These are phyloP conservation scores for Coracopsis vasa DNA, from an alignment of 2,113 vertebrate genomes.

Conservation along the genomic window DNA sequence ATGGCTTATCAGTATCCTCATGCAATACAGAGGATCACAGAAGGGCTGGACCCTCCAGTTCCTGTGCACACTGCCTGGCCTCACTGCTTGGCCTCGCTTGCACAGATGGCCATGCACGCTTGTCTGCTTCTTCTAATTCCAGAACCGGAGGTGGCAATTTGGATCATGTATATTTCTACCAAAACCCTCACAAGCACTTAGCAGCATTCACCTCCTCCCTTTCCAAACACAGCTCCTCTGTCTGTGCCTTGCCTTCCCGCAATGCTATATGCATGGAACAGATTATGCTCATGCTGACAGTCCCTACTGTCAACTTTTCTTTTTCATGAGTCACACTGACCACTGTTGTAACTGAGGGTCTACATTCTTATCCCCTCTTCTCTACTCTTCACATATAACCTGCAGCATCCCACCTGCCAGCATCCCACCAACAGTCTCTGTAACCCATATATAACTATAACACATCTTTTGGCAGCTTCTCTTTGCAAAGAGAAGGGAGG, in stretches of 20 bases:
- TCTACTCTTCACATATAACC: background rate
- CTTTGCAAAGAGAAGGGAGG: background rate
- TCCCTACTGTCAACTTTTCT: background rate
- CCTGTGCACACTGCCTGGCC: background rate
- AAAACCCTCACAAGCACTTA: background rate
- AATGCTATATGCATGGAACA: background rate
- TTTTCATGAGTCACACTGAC: background rate
- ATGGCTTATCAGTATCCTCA: background rate
- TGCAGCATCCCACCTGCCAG: background rate
- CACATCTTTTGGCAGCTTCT: background rate
- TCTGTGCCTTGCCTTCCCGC: background rate
- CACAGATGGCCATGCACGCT: background rate
- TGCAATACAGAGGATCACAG: background rate
- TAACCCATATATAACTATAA: background rate
- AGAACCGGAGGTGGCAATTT: background rate
- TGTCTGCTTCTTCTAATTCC: background rate
- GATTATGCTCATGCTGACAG: background rate
- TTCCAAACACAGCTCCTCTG: background rate
- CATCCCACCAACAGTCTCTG: background rate
- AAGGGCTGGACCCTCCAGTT: background rate
- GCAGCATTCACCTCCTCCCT: background rate
- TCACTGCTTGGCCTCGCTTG: rapidly evolving
- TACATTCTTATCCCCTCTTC: background rate
- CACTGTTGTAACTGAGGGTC: background rate
- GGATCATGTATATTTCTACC: background rate